Evolutionary conservation across 2,797 vertebrate genomes (phyloP).

Genomic region (Sebastes taczanowskii): DNA sequence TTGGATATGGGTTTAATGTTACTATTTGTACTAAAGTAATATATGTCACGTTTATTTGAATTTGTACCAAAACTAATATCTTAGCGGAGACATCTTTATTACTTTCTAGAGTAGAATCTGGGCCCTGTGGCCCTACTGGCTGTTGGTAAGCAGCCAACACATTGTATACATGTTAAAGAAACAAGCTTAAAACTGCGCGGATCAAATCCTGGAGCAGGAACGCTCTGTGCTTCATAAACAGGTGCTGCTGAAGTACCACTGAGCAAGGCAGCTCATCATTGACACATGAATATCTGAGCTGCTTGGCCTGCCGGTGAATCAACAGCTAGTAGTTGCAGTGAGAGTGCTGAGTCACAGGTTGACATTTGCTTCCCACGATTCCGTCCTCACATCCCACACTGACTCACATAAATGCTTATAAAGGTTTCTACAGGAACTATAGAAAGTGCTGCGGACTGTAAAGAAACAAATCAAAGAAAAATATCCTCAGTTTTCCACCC

Average conservation of each 20-base stretch:
- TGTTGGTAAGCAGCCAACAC: not conserved
- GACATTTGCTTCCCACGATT: conserved; percentile 35
- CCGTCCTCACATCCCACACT: conserved; percentile 22
- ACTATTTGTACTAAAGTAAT: not conserved
- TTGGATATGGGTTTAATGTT: not conserved
- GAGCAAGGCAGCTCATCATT: not conserved
- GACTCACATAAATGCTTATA: conserved; percentile 8
- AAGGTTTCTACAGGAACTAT: not conserved
- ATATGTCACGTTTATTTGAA: not conserved
- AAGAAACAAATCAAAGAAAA: not conserved
- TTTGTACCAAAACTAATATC: not conserved
- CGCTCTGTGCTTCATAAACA: not conserved
- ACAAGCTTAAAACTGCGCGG: not conserved
- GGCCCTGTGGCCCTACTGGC: not conserved
- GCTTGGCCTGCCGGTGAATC: conserved; percentile 3
- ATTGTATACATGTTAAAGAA: not conserved
- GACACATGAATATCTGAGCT: not conserved
- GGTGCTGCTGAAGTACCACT: not conserved
- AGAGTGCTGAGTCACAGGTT: conserved; percentile 56
- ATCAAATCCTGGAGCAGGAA: not conserved
- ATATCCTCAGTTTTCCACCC: not conserved
- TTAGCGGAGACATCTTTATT: not conserved
- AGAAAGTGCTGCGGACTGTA: not conserved
- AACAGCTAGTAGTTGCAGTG: conserved; percentile 6
- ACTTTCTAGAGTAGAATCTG: not conserved